These are phyloP conservation scores for Umimayanthus kanabou DNA, from an alignment of 92 coral and sea anemone genomes.

Conservation along the genomic window DNA sequence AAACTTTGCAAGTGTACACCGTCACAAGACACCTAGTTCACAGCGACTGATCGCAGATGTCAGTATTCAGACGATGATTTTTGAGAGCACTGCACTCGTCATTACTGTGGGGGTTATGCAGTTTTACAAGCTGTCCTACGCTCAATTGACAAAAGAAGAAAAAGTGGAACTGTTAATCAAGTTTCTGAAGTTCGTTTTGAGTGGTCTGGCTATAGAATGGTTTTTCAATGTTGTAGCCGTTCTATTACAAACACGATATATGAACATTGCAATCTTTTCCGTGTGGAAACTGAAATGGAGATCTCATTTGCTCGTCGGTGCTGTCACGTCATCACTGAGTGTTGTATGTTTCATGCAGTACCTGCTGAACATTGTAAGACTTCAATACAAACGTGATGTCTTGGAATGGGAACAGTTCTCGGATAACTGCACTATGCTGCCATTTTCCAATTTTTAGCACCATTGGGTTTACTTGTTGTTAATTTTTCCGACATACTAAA, in stretches of 20 bases:
- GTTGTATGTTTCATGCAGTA: background rate
- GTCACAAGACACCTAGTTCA: conserved; percentile 20
- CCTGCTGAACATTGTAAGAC: background rate
- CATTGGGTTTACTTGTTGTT: no score
- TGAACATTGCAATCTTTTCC: background rate
- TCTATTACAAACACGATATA: background rate
- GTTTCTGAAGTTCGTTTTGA: background rate
- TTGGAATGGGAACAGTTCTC: background rate
- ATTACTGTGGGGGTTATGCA: conserved; percentile 33
- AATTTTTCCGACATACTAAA: no score
- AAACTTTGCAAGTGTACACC: background rate
- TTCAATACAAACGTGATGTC: background rate
- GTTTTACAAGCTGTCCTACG: conserved; percentile 5
- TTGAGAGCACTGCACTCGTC: conserved; percentile 24
- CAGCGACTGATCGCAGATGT: conserved; percentile 52
- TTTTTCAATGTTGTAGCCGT: background rate
- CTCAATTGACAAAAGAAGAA: background rate
- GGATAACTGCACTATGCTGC: background rate
- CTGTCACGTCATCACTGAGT: background rate
- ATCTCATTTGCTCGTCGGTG: background rate
- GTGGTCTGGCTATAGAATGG: background rate
- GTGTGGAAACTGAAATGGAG: conserved; percentile 14
- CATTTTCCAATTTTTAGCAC: background rate
- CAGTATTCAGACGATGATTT: conserved; percentile 18
- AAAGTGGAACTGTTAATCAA: background rate